Evolutionary conservation across 2,797 vertebrate genomes (phyloP).

Genomic region (Dendrocincla tyrannina): DNA sequence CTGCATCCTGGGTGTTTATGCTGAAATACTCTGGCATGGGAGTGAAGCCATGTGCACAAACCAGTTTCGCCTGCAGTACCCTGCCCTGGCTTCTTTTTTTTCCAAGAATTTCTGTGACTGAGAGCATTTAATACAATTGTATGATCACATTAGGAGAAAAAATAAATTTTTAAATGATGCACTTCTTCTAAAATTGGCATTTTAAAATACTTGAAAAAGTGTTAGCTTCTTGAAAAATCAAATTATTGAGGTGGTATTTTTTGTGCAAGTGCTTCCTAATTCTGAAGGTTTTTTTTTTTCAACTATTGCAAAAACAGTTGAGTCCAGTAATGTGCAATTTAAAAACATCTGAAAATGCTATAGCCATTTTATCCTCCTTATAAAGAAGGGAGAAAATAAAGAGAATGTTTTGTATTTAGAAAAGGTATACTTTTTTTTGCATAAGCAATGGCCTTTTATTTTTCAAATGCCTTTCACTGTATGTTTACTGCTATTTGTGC

Average conservation of each 20-base stretch:
- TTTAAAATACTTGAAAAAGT: neutral
- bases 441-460: neutral
- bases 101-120: neutral
- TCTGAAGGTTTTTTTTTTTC: neutral
- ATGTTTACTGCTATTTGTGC: neutral
- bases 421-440: neutral
- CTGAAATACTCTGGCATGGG: neutral
- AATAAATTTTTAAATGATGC: neutral
- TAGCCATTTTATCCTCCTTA: neutral
- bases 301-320: neutral
- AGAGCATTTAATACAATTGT: slow-evolving; percentile 30
- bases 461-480: neutral
- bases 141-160: slow-evolving; percentile 8
- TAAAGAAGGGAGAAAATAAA: neutral
- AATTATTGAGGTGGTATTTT: neutral
- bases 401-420: neutral
- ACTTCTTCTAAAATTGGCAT: neutral
- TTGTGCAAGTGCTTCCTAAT: neutral
- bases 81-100: neutral
- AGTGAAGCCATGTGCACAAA: neutral
- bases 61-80: neutral
- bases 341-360: neutral
- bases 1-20: neutral
- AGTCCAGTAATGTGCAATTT: neutral
- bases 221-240: neutral